These are phyloP conservation scores for Cantharis flavilabris DNA, from an alignment of 2,888 invertebrate species.

Conservation along the genomic window DNA sequence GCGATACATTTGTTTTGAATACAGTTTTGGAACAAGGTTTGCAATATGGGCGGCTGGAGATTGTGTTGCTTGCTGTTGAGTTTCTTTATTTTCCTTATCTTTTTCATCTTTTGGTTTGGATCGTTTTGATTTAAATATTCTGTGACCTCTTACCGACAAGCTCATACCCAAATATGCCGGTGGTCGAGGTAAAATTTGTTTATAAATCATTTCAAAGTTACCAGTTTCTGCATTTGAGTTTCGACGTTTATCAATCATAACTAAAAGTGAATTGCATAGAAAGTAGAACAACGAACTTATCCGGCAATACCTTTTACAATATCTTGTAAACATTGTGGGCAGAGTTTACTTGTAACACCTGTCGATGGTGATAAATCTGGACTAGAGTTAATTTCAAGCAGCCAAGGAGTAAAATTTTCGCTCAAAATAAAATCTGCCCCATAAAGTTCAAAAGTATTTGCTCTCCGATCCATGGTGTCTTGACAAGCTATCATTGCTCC, in stretches of 20 bases:
- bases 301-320: slow-evolving; percentile 77
- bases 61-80: slow-evolving; percentile 46
- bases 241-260: slow-evolving; percentile 74
- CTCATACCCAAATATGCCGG: slow-evolving; percentile 81
- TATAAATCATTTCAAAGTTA: slow-evolving; percentile 78
- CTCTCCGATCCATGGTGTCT: slow-evolving; percentile 77
- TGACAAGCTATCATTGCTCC: slow-evolving; percentile 88
- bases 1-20: slow-evolving; percentile 57
- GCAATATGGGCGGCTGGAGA: neutral
- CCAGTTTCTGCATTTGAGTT: slow-evolving; percentile 80
- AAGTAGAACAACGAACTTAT: neutral
- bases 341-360: slow-evolving; percentile 84
- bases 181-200: slow-evolving; percentile 75
- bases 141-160: slow-evolving; percentile 69
- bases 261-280: slow-evolving; percentile 57
- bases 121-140: slow-evolving; percentile 58
- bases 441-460: slow-evolving; percentile 89
- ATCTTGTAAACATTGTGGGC: slow-evolving; percentile 87
- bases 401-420: slow-evolving; percentile 86
- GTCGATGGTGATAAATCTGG: slow-evolving; percentile 92
- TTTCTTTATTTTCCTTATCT: slow-evolving; percentile 35
- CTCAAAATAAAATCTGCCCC: slow-evolving; percentile 96
- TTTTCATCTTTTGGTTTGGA: slow-evolving; percentile 30
- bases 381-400: slow-evolving; percentile 93
- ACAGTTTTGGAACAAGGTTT: slow-evolving; percentile 40